Evolutionary conservation across 2,888 invertebrate genomes (phyloP), one percentile per base, ranked within the genome.

Genomic region (Cephus spinipes): DNA sequence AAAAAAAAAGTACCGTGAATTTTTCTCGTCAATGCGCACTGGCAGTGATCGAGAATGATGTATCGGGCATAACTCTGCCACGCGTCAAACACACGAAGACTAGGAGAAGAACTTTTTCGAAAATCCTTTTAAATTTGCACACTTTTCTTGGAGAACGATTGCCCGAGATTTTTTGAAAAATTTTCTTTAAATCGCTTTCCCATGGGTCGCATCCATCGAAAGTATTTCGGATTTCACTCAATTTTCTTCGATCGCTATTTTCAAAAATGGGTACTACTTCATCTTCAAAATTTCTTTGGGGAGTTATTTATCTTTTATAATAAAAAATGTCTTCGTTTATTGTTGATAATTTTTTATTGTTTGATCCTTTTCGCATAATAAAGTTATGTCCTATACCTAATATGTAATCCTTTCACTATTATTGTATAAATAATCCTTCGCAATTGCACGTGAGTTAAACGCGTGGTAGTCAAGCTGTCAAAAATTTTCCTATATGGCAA

Each of bases 21-120:
- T 55, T 55, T 55, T 2, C 55, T 55, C 23, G 55, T 31, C 12
- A 68, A 30, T 12, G 31, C 68, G 23, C 55, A 32, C 23, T 77
- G 82, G 78, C 84, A 85, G 80, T 87, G 88, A 89, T 89, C 80
- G 87, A 89, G 80, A 79, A 81, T 88, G 89, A 89, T 86, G 82
- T 80, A 88, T 89, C 76, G 86, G 79, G 74, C 71, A 76, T 75
- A 34, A 12, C 31, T 71, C 12, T 33, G 71, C 71, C 33, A 71
- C 71, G 71, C 32, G 33, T 71, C 71, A 33, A 33, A 31, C 33
- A 1, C 32, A 32, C 71, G 71, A 71, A 55, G 23, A 23, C 55
- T 55, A 1, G 55, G 55, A 23, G 23, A 55, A 55, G 23, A 55
- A 55, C 1, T 55, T 55, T 40, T 55, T 23, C 55, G 1, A 55